Percentiles rank a stretch among this genome's conserved stretches.
phyloP scores from a whole-genome alignment of 2,113 vertebrate genomes.

The Alethe diademata region DNA sequence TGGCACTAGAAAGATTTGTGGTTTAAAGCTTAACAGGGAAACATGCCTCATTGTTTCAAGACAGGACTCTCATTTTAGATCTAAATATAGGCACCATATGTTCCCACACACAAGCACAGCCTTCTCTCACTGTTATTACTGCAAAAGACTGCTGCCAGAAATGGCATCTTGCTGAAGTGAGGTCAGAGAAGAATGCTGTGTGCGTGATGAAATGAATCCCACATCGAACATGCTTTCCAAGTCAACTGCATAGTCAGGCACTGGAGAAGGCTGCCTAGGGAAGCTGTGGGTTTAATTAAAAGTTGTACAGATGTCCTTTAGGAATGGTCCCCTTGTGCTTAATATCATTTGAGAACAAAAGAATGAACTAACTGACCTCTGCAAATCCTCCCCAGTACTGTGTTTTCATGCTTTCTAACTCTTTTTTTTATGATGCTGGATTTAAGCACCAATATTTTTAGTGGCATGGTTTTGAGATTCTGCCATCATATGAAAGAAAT shows the following conservation, averaged over 20 bases:
- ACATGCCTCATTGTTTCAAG: slow-evolving; percentile 21
- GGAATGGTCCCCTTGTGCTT: background rate
- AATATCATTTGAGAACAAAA: background rate
- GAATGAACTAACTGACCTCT: background rate
- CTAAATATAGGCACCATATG: slow-evolving; percentile 28
- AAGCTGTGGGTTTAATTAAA: background rate
- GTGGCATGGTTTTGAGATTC: background rate
- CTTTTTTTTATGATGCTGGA: background rate
- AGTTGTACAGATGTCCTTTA: background rate
- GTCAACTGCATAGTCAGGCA: background rate
- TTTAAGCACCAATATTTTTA: background rate
- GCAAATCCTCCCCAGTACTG: background rate
- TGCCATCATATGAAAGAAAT: background rate
- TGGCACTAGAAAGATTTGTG: background rate
- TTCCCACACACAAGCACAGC: background rate
- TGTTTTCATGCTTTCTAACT: background rate
- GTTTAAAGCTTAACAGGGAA: background rate
- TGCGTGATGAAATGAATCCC: background rate
- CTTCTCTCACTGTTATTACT: slow-evolving; percentile 38
- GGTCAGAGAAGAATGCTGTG: background rate
- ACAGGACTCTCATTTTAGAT: slow-evolving; percentile 15
- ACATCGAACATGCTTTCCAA: slow-evolving; percentile 25
- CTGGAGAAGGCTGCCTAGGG: background rate
- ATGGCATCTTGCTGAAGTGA: background rate
- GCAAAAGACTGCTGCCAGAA: slow-evolving; percentile 19